Evolutionary conservation across 2,113 vertebrate genomes (phyloP).

Genomic region (Chelonoidis abingdonii): DNA sequence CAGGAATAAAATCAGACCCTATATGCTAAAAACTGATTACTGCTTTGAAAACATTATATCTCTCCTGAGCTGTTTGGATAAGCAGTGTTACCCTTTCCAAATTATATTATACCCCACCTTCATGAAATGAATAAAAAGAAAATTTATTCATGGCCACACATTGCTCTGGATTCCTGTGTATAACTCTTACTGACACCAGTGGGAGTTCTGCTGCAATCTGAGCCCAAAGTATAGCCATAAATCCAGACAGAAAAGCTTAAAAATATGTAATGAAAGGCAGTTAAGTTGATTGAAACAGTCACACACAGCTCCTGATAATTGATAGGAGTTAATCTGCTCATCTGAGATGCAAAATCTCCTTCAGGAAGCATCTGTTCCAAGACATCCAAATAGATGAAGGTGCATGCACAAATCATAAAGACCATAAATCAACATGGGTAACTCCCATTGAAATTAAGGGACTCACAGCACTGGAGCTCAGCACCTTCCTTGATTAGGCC

Average conservation of each 20-base stretch:
- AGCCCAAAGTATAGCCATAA: neutral
- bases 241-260: neutral
- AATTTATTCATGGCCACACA: neutral
- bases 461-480: accelerated
- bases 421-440: neutral
- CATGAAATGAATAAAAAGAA: neutral
- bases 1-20: neutral
- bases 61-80: conserved; percentile 1
- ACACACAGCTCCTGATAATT: neutral
- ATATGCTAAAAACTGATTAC: neutral
- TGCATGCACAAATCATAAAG: neutral
- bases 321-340: neutral
- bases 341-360: neutral
- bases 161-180: neutral
- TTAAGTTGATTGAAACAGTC: neutral
- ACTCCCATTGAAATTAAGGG: neutral
- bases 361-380: neutral
- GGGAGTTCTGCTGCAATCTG: neutral
- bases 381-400: neutral
- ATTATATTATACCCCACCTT: neutral
- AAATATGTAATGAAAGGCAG: neutral
- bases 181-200: neutral
- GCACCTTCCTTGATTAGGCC: neutral
- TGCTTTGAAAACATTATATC: neutral
- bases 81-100: neutral